phyloP scores from a whole-genome alignment of 2,113 vertebrate species.

The Passer domesticus region DNA sequence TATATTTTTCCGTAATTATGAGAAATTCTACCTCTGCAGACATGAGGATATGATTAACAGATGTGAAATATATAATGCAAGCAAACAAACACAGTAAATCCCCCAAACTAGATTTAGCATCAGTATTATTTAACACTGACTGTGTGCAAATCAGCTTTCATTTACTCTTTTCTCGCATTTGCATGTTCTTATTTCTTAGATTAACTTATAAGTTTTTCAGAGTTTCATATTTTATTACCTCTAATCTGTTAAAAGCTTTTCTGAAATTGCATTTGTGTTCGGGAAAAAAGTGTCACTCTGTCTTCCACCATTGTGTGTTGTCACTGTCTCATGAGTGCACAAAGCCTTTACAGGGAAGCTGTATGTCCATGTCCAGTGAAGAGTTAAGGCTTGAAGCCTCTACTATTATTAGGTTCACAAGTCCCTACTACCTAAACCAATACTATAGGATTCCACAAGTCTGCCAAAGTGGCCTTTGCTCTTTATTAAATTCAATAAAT shows the following conservation, averaged over 20 bases:
- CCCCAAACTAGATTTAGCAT: background rate
- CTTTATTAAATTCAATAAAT: background rate
- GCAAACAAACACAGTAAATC: background rate
- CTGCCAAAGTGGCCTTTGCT: background rate
- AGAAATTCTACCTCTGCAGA: slow-evolving; percentile 53
- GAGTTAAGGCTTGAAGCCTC: background rate
- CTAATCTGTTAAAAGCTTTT: background rate
- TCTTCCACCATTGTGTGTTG: background rate
- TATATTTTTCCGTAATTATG: slow-evolving; percentile 67
- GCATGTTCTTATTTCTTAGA: background rate
- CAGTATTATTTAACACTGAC: background rate
- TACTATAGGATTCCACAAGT: background rate
- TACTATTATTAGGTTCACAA: background rate
- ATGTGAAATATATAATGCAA: slow-evolving; percentile 4
- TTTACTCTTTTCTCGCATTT: background rate
- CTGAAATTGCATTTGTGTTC: rapidly evolving
- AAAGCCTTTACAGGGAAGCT: background rate
- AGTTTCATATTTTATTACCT: background rate
- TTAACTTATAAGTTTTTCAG: background rate
- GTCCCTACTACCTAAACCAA: background rate
- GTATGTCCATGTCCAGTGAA: background rate
- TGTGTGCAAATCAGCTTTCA: background rate
- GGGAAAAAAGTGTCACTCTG: background rate
- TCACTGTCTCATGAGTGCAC: background rate
- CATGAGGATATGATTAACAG: slow-evolving; percentile 45